A percentile compares a stretch with the other conserved stretches of the same genome.
phyloP scores from a whole-genome alignment of 1,140 invertebrate species.

The Drosophila pseudoobscura region DNA sequence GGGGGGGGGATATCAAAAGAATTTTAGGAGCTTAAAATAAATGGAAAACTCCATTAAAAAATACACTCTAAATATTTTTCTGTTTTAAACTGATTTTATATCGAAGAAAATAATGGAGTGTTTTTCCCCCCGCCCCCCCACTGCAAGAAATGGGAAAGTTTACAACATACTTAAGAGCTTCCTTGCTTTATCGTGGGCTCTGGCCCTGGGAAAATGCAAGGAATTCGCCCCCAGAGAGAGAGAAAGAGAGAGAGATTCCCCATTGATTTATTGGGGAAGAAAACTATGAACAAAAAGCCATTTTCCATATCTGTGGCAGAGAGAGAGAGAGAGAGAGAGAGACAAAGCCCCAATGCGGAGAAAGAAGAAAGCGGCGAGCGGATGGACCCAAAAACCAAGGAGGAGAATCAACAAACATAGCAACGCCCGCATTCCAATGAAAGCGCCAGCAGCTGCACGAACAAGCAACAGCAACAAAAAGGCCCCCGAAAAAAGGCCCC shows the following conservation, averaged over 20 bases:
- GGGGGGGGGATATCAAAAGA: too few species aligned
- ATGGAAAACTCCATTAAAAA: too few species aligned
- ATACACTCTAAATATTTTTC: too few species aligned
- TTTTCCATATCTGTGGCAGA: constrained; percentile 57
- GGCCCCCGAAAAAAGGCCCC: too few species aligned
- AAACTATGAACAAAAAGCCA: constrained; percentile 31
- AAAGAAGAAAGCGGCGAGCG: constrained; percentile 14
- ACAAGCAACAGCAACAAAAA: constrained; percentile 43
- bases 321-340: constrained; percentile 19
- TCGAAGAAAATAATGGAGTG: too few species aligned
- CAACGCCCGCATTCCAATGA: constrained; percentile 78
- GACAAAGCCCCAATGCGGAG: constrained; percentile 16
- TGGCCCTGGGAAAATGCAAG: constrained; percentile 44
- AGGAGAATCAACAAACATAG: constrained; percentile 57
- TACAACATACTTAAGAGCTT: constrained; percentile 32
- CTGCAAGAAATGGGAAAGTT: constrained; percentile 1
- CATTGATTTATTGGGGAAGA: constrained; percentile 65
- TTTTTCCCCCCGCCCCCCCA: not conserved
- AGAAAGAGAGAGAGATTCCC: constrained; percentile 35
- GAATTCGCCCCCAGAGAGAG: constrained; percentile 33
- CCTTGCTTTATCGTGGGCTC: not conserved
- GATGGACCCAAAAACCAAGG: constrained; percentile 16
- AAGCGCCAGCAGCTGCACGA: constrained; percentile 74
- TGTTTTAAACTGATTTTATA: not conserved
- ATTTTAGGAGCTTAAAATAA: too few species aligned